Base-by-base conservation (phyloP, 2,888 invertebrate genomes). In the Acanthosoma haemorrhoidale region DNA sequence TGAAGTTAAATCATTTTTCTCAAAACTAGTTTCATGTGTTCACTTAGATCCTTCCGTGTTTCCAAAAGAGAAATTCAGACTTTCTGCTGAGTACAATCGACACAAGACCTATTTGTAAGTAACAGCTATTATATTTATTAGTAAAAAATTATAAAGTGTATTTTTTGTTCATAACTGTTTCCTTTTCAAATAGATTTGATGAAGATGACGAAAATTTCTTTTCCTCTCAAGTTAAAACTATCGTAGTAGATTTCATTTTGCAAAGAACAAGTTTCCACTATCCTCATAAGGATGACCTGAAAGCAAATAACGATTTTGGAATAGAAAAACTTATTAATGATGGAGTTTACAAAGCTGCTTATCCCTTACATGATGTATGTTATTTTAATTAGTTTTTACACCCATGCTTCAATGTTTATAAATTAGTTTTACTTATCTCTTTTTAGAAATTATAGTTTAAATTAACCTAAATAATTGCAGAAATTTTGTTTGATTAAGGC, bases 101-200 rank as follows among this genome's bases (percentile, higher is more conserved):
- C 94, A 94, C 78, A 92, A 92, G 80, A 92, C 94, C 81, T 96
- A 95, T 81, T 84, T 96, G 89, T 93, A 81, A 88, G 90, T 86
- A 73, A 25, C n/a, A n/a, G n/a, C 21, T 15, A 5, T 2, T 25
- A 0, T 25, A 21, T 29, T 2, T 36, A 21, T 13, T 18, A 18
- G 4, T 36, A 18, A 2, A 16, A 18, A 9, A n/a, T n/a, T 8
- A 41, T 15, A 41, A 16, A 41, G 13, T 16, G 1, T n/a, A 59
- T 31, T 1, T 1, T 29, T 8, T 18, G 18, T 34, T 15, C 32
- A 4, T 32, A 29, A n/a, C 32, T 60, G 8, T 60, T 16, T n/a
- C n/a, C 11, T 36, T 43, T 9, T 11, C 13, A 2, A 32, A 18
- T 78, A 93, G 93, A 80, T 95, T 94, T 80, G 92, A 94, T 79